Evolutionary conservation across 2,797 vertebrate species (phyloP), one percentile per base, ranked within the genome.

Genomic region (Scomberomorus guttatus): DNA sequence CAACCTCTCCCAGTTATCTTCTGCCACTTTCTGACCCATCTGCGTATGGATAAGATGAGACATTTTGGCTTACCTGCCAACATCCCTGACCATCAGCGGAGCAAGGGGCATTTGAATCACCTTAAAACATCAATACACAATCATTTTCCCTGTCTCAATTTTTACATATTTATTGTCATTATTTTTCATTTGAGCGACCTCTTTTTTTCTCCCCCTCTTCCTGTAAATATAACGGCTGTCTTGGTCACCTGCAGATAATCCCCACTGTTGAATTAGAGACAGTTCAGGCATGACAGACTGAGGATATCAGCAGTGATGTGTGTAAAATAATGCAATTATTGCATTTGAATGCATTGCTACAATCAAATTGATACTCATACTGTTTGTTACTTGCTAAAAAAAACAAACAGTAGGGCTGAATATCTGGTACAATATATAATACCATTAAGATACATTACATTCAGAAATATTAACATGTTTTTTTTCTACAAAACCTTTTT

Each of bases 221-320:
- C 42, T 72, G 25, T 79, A 66, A 62, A 79, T 65, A 52, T 67
- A 84, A 61, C 50, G 6, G 78, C 85, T 92, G 90, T 93, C 86
- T 88, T 92, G 72, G 87, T 88, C 77, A 72, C 60, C 85, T 92
- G 83, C 83, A 68, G 72, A 78, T 79, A 70, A 76, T 63, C 42
- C 64, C 34, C 48, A 65, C 13, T 0, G 13, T 13, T 71, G 10
- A 59, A 39, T 20, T 64, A 60, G n/a, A 55, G 55, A 68, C 42
- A 52, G 51, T 61, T n/a, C 9, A 67, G 15, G 20, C 5, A 11
- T 11, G 17, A 60, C 42, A 24, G 27, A 67, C 20, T 17, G 15
- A 61, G 6, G 8, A 46, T 48, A 44, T 32, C 9, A 81, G 32
- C 58, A 29, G 18, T 42, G 15, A 1, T 77, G 20, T 42, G 3